phyloP scores from a whole-genome alignment of 2,888 invertebrate species.

The Ecdyonurus torrentis region DNA sequence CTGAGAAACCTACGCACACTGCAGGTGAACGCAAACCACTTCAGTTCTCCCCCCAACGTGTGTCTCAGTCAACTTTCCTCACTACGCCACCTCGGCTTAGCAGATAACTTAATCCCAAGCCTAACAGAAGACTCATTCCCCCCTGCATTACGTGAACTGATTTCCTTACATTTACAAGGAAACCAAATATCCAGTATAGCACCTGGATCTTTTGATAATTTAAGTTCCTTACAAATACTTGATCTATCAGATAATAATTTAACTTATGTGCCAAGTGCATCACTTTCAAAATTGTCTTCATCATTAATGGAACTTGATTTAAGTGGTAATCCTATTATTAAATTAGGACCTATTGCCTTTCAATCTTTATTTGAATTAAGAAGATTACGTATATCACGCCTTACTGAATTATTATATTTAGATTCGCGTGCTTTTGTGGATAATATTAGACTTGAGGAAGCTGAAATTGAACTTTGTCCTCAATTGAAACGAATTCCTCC shows the following conservation, averaged over 20 bases:
- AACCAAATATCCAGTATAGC: slow-evolving; percentile 60
- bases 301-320: slow-evolving; percentile 59
- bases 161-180: slow-evolving; percentile 37
- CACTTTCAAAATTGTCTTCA: slow-evolving; percentile 50
- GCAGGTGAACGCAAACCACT: slow-evolving; percentile 58
- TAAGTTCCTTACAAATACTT: slow-evolving; percentile 52
- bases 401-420: slow-evolving; percentile 46
- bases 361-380: slow-evolving; percentile 67
- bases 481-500: slow-evolving; percentile 57
- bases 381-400: slow-evolving; percentile 51
- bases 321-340: slow-evolving; percentile 59
- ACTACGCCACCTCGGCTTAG: slow-evolving; percentile 55
- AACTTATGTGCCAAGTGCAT: slow-evolving; percentile 54
- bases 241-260: slow-evolving; percentile 71
- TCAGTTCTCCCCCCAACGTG: slow-evolving; percentile 24
- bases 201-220: slow-evolving; percentile 53
- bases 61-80: slow-evolving; percentile 30
- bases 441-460: slow-evolving; percentile 59
- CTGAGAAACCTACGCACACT: slow-evolving; percentile 51
- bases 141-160: slow-evolving; percentile 49
- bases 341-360: slow-evolving; percentile 59
- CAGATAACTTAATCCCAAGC: slow-evolving; percentile 59
- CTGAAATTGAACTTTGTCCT: slow-evolving; percentile 62
- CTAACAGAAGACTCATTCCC: slow-evolving; percentile 57
- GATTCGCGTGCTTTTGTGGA: slow-evolving; percentile 68